Evolutionary conservation across 2,113 vertebrate genomes (phyloP), one percentile per base, ranked within the genome.

Genomic region (Natator depressus): DNA sequence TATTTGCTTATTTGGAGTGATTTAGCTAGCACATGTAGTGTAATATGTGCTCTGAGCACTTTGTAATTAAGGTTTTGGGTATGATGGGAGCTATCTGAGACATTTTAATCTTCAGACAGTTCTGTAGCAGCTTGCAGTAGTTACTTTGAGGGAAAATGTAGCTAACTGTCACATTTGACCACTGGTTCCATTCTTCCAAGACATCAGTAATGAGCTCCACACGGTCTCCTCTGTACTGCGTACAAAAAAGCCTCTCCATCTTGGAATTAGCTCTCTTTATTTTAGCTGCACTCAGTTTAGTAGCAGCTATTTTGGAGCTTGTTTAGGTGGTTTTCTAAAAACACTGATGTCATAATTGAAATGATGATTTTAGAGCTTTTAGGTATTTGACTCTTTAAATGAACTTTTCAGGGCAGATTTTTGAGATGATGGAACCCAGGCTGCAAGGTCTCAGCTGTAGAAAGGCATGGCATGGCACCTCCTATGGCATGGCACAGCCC

Each of bases 51-150:
- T 76, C 46, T 80, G 79, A 93, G 57, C 29, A 85, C 53, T 72
- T 85, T 90, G 46, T 51, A 93, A 27, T 89, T 69, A 94, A 79
- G 95, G 88, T 8, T 57, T 87, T 53, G 9, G 53, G 82, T 22
- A 79, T 95, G 93, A 89, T 85, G 75, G 82, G 38, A 97, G 5
- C 25, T 96, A 91, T 53, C 65, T 81, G 89, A 96, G 50, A 94
- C 87, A 93, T 69, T 82, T 62, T 59, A 86, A 72, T 93, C 46
- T 82, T 93, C 29, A 78, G 54, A 25, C 65, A 79, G 88, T 55
- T 47, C n/a, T 65, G 6, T 79, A 93, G 92, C 59, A 35, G 8
- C 46, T 90, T 85, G 57, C 46, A 91, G 13, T 29, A 86, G 84
- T 89, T 78, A 5, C 46, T 93, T 90, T 88, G 53, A 80, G 49